phyloP scores from a whole-genome alignment of 2,113 vertebrate species.

The Bothrops jararaca region DNA sequence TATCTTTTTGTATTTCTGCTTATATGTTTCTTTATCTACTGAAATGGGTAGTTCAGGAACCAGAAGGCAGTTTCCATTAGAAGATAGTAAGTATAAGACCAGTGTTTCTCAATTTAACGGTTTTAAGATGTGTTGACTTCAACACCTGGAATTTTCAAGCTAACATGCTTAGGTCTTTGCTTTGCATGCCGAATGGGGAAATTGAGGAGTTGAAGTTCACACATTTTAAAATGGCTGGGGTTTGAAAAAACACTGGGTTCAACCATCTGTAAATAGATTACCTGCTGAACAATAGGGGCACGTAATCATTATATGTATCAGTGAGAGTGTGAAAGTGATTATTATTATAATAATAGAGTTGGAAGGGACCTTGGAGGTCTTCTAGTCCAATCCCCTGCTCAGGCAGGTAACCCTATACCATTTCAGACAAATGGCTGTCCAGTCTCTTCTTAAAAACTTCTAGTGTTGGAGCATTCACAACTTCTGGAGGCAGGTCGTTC shows the following conservation, averaged over 20 bases:
- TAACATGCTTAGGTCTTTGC: neutral
- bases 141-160: neutral
- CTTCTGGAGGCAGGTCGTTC: too few relatives aligned
- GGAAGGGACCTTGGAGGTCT: too few relatives aligned
- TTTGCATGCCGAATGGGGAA: neutral
- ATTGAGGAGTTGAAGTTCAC: neutral
- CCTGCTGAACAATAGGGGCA: neutral
- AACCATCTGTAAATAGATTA: neutral
- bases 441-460: too few relatives aligned
- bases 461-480: too few relatives aligned
- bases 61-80: neutral
- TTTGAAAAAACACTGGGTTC: neutral
- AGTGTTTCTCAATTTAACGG: neutral
- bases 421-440: too few relatives aligned
- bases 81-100: neutral
- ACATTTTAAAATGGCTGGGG: neutral
- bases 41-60: neutral
- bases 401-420: too few relatives aligned
- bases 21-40: neutral
- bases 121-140: neutral
- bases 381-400: too few relatives aligned
- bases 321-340: neutral
- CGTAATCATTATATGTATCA: neutral
- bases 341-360: too few relatives aligned
- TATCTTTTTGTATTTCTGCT: neutral